Percentiles rank a stretch among this genome's conserved stretches.
These are phyloP conservation scores for Platerodrilus igneus DNA, from an alignment of 2,888 invertebrate species.

Conservation along the genomic window DNA sequence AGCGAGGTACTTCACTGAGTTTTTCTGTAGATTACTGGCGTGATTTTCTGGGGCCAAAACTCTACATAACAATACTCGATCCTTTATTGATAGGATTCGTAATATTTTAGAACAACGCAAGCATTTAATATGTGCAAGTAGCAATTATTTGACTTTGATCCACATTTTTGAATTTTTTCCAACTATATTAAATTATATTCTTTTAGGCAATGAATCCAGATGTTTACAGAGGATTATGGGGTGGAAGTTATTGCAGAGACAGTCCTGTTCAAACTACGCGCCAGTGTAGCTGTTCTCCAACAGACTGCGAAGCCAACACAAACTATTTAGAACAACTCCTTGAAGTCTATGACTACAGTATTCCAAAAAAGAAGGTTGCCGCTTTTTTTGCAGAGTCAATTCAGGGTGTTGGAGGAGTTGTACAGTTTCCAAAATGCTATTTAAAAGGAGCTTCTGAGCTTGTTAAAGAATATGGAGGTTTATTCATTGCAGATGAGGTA, in stretches of 20 bases:
- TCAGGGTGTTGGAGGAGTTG: slow-evolving; percentile 91
- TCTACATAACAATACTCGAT: no score
- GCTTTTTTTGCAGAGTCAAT: slow-evolving; percentile 94
- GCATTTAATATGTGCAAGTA: no score
- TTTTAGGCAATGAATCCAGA: slow-evolving; percentile 84
- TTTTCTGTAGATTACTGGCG: no score
- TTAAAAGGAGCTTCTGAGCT: slow-evolving; percentile 74
- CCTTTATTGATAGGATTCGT: no score
- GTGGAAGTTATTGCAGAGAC: slow-evolving; percentile 82
- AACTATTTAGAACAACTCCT: slow-evolving; percentile 80
- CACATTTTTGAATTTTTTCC: no score
- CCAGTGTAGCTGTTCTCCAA: slow-evolving; percentile 59
- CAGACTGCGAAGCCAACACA: slow-evolving; percentile 67
- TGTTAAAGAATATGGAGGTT: slow-evolving; percentile 75
- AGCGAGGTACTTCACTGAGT: no score
- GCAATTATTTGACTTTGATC: no score
- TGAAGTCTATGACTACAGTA: slow-evolving; percentile 71
- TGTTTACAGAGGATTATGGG: slow-evolving; percentile 87
- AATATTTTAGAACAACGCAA: no score
- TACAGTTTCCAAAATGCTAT: slow-evolving; percentile 88
- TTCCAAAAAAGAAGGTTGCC: slow-evolving; percentile 76
- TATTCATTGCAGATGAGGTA: slow-evolving; percentile 90
- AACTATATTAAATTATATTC: slow-evolving; percentile 6
- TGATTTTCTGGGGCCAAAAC: no score
- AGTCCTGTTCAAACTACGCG: slow-evolving; percentile 72